Conservation (phyloP, 2,113 vertebrate species). For the Cyprinodon brontotheroides region DNA sequence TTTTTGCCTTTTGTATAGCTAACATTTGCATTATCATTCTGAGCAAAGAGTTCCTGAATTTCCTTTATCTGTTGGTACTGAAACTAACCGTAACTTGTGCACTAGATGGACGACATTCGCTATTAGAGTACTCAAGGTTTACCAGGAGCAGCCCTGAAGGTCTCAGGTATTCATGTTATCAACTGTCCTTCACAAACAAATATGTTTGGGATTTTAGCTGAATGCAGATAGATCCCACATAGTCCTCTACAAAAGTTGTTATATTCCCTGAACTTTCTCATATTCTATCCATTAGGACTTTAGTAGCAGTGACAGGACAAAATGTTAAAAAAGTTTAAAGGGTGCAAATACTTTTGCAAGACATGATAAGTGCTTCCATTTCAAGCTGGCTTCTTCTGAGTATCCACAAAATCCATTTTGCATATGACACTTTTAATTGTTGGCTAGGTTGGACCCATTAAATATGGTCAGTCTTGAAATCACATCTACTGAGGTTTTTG, state of each 20-base stretch:
- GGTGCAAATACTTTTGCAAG: not conserved
- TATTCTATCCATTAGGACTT: not conserved
- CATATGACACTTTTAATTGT: too few species aligned
- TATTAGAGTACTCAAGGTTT: slow-evolving; percentile 12
- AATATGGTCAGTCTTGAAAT: too few species aligned
- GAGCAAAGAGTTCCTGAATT: not conserved
- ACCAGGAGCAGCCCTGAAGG: not conserved
- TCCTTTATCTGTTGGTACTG: not conserved
- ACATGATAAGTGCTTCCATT: not conserved
- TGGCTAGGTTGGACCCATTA: too few species aligned
- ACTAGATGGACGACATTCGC: not conserved
- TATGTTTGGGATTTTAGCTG: not conserved
- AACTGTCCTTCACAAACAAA: not conserved
- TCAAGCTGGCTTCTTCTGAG: too few species aligned
- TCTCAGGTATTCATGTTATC: not conserved
- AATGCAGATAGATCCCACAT: not conserved
- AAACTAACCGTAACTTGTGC: too few species aligned
- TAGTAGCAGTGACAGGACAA: not conserved
- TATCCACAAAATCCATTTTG: too few species aligned
- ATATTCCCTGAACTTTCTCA: not conserved
- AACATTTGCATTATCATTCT: not conserved
- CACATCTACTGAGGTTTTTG: too few species aligned
- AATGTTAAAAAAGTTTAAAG: not conserved
- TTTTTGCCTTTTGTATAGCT: not conserved
- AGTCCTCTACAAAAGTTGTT: not conserved